phyloP scores from a whole-genome alignment of 2,888 invertebrate genomes.

The Trachelus tabidus region DNA sequence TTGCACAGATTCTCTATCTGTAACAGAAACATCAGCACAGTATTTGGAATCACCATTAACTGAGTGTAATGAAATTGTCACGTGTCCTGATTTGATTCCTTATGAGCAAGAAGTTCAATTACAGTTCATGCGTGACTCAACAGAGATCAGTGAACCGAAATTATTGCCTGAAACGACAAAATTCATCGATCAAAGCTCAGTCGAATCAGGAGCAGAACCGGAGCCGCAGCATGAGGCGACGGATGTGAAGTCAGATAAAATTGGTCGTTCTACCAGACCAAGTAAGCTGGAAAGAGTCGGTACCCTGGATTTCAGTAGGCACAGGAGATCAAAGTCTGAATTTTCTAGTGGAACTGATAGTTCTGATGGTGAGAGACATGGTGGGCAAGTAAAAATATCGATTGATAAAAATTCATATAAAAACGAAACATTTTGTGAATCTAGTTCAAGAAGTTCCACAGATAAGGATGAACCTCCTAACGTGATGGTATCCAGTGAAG shows the following conservation, averaged over 20 bases:
- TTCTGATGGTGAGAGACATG: conserved; percentile 28
- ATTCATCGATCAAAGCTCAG: conserved; percentile 61
- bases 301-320: conserved; percentile 11
- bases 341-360: conserved; percentile 32
- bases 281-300: neutral
- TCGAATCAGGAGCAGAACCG: conserved; percentile 55
- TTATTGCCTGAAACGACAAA: conserved; percentile 45
- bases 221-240: conserved; percentile 31
- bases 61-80: conserved; percentile 56
- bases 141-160: conserved; percentile 27
- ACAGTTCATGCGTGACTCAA: conserved; percentile 17
- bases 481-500: conserved; percentile 36
- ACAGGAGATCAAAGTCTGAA: conserved; percentile 25
- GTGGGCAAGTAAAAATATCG: neutral
- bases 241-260: conserved; percentile 20
- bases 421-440: conserved; percentile 7
- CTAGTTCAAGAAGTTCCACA: conserved; percentile 18
- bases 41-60: conserved; percentile 60
- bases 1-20: conserved; percentile 56
- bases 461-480: conserved; percentile 53
- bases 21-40: conserved; percentile 59
- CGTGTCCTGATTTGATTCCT: conserved; percentile 52
- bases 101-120: conserved; percentile 47
- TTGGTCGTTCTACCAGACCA: neutral
- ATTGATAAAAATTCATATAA: neutral